Percentiles rank a stretch among this genome's conserved stretches.
These are phyloP conservation scores for Rhadina sibilatrix DNA, from an alignment of 2,113 vertebrate genomes.

Conservation along the genomic window DNA sequence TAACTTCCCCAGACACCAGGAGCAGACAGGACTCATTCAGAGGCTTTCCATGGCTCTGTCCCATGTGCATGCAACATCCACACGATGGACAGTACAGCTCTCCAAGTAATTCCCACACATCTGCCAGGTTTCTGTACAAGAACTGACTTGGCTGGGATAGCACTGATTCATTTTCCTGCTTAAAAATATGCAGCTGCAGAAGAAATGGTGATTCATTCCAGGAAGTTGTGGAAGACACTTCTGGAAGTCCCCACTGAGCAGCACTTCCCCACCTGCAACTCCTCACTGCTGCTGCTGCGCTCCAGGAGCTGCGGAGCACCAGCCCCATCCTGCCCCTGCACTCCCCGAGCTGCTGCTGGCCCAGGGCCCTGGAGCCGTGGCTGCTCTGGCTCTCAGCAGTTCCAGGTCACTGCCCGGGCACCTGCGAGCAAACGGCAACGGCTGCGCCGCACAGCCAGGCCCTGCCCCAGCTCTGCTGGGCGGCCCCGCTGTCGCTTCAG, in stretches of 20 bases:
- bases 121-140: not conserved
- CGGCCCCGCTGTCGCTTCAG: not conserved
- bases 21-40: not conserved
- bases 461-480: not conserved
- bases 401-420: not conserved
- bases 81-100: not conserved
- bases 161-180: not conserved
- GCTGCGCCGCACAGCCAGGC: not conserved
- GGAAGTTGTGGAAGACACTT: not conserved
- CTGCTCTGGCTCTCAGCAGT: not conserved
- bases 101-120: not conserved
- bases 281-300: not conserved
- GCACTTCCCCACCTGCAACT: not conserved
- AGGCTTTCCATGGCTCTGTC: not conserved
- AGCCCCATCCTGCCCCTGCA: not conserved
- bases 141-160: not conserved
- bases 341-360: rapidly evolving
- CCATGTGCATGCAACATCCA: not conserved
- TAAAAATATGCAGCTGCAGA: not conserved
- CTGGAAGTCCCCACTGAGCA: not conserved
- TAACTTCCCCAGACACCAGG: not conserved
- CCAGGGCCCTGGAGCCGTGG: not conserved
- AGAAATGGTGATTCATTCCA: not conserved
- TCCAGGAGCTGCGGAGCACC: not conserved
- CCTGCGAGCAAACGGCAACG: not conserved